Evolutionary conservation across 2,797 vertebrate genomes (phyloP), one percentile per base, ranked within the genome.

Genomic region (Chanos chanos): DNA sequence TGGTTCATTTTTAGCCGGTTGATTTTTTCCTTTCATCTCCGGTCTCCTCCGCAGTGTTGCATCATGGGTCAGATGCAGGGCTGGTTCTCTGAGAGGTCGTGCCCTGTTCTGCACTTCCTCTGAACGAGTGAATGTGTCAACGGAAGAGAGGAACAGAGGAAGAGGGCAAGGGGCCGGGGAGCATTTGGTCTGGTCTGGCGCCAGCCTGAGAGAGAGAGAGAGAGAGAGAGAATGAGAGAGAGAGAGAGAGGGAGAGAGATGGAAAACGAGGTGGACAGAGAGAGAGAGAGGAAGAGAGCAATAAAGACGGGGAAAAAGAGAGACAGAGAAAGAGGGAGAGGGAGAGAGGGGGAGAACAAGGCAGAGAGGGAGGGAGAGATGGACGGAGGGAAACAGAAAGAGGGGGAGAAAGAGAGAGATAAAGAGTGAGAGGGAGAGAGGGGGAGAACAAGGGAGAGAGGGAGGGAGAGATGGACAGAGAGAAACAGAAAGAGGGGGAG

Each of bases 41-140:
- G n/a, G n/a, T n/a, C n/a, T n/a, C n/a, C n/a, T n/a, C n/a, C n/a
- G n/a, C n/a, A n/a, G 36, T 41, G 41, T 13, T 34, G 39, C 2
- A 27, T 39, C 9, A 1, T 39, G 28, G 48, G 19, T 51, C 13
- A 36, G 1, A 53, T 49, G 61, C 60, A 60, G 51, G 34, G 16
- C 9, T 31, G 27, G 62, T 62, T 21, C 60, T 52, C 39, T 31
- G 30, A 18, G 16, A 40, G 36, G 39, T 49, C 52, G 62, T 36
- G 39, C 76, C 79, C 72, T 57, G n/a, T 59, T 66, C 58, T 62
- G 49, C 72, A 75, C 70, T 74, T 74, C 53, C 69, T 76, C 49
- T 71, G 64, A 68, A 76, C 78, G 75, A 84, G 70, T 55, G 41
- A 64, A 68, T 36, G 21, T 79, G 81, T 83, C 82, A 77, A 41